Percentiles rank a stretch among this genome's conserved stretches.
These are phyloP conservation scores for Chironomus riparius DNA, from an alignment of 2,888 invertebrate genomes.

Conservation along the genomic window DNA sequence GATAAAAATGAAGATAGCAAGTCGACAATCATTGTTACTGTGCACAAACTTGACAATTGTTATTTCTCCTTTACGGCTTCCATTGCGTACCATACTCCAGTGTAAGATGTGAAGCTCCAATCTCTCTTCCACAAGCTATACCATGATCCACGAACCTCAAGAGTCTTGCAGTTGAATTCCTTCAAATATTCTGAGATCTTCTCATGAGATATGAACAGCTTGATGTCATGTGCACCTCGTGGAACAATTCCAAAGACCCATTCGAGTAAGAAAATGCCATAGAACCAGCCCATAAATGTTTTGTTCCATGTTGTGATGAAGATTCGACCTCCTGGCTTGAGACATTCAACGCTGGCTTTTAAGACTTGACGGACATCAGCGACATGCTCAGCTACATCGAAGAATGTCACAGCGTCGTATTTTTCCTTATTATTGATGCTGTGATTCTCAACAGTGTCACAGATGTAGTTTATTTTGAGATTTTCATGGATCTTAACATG, in stretches of 20 bases:
- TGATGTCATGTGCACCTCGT: slow-evolving; percentile 80
- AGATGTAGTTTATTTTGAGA: slow-evolving; percentile 35
- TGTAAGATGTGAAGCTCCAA: slow-evolving; percentile 66
- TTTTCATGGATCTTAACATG: slow-evolving; percentile 44
- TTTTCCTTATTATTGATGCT: slow-evolving; percentile 40
- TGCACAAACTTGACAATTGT: too few species aligned
- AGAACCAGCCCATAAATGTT: slow-evolving; percentile 54
- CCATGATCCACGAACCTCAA: slow-evolving; percentile 63
- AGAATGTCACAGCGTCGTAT: slow-evolving; percentile 78
- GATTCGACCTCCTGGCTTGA: slow-evolving; percentile 55
- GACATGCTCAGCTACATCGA: slow-evolving; percentile 87
- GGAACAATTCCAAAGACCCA: slow-evolving; percentile 64
- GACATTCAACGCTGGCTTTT: slow-evolving; percentile 49
- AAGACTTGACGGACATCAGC: slow-evolving; percentile 61
- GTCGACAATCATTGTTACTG: background rate
- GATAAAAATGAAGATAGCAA: too few species aligned
- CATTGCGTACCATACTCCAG: slow-evolving; percentile 65
- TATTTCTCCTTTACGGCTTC: slow-evolving; percentile 61
- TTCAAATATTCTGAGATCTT: slow-evolving; percentile 64
- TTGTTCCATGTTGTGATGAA: slow-evolving; percentile 61
- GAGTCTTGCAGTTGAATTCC: slow-evolving; percentile 60
- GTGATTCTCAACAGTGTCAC: slow-evolving; percentile 47
- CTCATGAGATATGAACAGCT: slow-evolving; percentile 74
- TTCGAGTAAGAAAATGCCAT: slow-evolving; percentile 67
- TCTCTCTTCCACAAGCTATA: slow-evolving; percentile 63